Evolutionary conservation across 2,888 invertebrate genomes (phyloP).

Genomic region (Lepidonotus clava): DNA sequence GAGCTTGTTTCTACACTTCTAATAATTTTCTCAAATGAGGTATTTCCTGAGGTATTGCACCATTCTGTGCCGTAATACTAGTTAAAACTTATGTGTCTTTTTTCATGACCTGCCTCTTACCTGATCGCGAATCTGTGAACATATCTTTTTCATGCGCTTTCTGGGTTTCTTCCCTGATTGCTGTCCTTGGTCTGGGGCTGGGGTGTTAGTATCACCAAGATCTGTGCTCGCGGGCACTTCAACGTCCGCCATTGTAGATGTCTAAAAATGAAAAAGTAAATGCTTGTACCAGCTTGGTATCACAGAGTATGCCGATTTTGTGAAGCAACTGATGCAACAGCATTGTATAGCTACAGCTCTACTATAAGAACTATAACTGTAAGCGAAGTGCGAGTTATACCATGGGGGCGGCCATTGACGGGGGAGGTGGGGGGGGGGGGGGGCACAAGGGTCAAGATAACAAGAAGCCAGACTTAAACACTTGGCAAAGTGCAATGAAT

Average conservation of each 20-base stretch:
- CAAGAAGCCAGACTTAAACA: too few species aligned
- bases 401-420: too few species aligned
- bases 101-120: constrained; percentile 57
- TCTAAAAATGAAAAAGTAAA: too few species aligned
- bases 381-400: too few species aligned
- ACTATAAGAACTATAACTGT: too few species aligned
- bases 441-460: too few species aligned
- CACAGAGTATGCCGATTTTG: too few species aligned
- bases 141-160: constrained; percentile 69
- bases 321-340: too few species aligned
- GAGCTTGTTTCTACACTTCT: neutral
- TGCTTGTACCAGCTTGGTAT: too few species aligned
- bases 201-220: neutral
- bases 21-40: neutral
- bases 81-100: neutral
- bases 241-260: neutral
- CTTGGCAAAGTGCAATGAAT: too few species aligned
- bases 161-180: constrained; percentile 64
- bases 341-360: too few species aligned
- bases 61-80: neutral
- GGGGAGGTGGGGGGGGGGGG: too few species aligned
- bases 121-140: constrained; percentile 68
- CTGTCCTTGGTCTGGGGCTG: neutral
- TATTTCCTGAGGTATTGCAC: neutral
- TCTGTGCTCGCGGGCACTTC: neutral